A percentile compares a stretch with the other conserved stretches of the same genome.
Evolutionary conservation across 2,797 vertebrate genomes (phyloP).

Genomic region (Chloroceryle inda): DNA sequence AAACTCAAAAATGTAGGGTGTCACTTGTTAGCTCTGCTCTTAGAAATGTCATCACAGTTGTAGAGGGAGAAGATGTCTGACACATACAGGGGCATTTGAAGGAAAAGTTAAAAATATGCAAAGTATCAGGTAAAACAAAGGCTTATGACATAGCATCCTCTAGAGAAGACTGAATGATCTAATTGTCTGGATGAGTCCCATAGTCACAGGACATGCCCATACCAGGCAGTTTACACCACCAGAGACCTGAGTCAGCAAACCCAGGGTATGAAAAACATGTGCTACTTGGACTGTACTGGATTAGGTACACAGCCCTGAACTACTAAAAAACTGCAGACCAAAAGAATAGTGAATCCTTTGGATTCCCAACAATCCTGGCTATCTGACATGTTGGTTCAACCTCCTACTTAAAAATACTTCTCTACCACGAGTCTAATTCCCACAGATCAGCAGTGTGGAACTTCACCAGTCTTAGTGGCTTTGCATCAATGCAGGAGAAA

Average conservation of each 20-base stretch:
- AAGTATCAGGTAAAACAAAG: neutral
- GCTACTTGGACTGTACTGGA: neutral
- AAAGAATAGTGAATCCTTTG: neutral
- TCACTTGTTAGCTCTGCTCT: neutral
- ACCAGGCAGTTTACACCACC: too few relatives aligned
- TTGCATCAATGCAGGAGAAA: neutral
- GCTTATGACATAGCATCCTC: neutral
- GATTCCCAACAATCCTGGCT: neutral
- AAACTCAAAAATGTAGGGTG: neutral
- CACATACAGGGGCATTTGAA: neutral
- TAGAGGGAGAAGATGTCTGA: neutral
- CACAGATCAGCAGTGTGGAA: neutral
- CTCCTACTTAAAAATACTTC: neutral
- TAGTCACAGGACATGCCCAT: neutral
- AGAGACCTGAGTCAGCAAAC: neutral
- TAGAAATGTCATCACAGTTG: neutral
- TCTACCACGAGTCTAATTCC: neutral
- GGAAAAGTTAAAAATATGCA: neutral
- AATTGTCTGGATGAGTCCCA: neutral
- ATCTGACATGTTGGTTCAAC: neutral
- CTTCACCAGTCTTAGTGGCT: neutral
- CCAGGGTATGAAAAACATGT: fast-evolving
- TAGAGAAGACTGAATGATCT: neutral
- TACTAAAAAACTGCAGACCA: neutral
- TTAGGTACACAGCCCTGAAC: neutral